These are phyloP conservation scores for Parnassius orleans DNA, from an alignment of 2,888 invertebrate genomes.

Conservation along the genomic window DNA sequence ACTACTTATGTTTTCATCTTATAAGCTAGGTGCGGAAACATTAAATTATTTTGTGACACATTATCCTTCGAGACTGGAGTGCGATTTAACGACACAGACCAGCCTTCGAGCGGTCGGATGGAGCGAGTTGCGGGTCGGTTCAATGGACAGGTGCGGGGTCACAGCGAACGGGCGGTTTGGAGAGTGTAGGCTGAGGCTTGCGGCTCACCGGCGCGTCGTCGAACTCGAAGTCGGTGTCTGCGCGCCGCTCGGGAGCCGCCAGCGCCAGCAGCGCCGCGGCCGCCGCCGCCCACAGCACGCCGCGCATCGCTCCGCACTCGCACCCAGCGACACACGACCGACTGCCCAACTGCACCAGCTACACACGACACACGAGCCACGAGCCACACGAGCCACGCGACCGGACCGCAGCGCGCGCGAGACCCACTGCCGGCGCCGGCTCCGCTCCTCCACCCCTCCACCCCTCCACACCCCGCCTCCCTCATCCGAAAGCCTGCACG, in stretches of 20 bases:
- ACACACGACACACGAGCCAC: constrained; percentile 19
- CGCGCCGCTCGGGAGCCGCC: constrained; percentile 44
- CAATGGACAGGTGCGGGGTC: neutral
- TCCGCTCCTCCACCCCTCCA: constrained; percentile 26
- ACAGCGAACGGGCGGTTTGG: neutral
- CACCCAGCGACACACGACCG: constrained; percentile 25
- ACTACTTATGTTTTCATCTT: too few species aligned
- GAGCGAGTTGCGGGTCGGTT: neutral
- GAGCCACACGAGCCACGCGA: constrained; percentile 25
- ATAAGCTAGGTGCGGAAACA: too few species aligned
- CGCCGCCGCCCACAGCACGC: constrained; percentile 37
- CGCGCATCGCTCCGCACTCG: constrained; percentile 26
- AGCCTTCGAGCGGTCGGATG: neutral
- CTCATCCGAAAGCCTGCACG: constrained; percentile 26
- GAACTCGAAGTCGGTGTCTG: constrained; percentile 73
- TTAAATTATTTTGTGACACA: too few species aligned
- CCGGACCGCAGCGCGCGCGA: too few species aligned
- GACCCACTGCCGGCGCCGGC: constrained; percentile 34
- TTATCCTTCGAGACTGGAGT: neutral
- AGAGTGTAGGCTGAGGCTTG: neutral
- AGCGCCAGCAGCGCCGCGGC: constrained; percentile 45
- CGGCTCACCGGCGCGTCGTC: constrained; percentile 63
- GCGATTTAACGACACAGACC: neutral
- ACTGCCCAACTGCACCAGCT: constrained; percentile 30
- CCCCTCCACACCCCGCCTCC: constrained; percentile 27